Conservation (phyloP, 2,888 invertebrate species). For the Pachliopta kotzebuea region DNA sequence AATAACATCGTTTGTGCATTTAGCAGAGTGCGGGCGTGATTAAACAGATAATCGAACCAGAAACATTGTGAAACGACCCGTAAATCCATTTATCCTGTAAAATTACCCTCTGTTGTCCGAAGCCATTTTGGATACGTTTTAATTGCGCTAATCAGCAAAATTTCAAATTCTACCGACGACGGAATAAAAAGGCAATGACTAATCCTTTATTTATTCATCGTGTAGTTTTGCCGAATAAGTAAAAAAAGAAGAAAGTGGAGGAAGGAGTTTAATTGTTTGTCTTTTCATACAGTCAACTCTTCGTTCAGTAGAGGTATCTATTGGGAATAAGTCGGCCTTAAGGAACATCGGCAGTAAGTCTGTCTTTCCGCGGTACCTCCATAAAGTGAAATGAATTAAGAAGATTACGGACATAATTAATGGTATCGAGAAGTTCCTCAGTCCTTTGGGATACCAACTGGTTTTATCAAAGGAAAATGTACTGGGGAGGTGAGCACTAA, state of each 20-base stretch:
- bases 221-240: background rate
- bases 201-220: background rate
- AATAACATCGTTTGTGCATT: constrained; percentile 65
- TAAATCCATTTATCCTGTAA: constrained; percentile 62
- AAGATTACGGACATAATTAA: background rate
- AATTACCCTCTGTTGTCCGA: constrained; percentile 45
- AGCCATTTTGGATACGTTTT: constrained; percentile 45
- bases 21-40: constrained; percentile 48
- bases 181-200: constrained; percentile 1
- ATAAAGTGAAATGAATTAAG: background rate
- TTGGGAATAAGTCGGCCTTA: constrained; percentile 1
- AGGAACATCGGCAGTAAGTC: background rate
- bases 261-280: background rate
- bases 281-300: background rate
- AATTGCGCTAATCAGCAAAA: constrained; percentile 37
- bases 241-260: too few species aligned
- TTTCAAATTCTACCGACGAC: constrained; percentile 37
- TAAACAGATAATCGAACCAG: constrained; percentile 49
- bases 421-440: background rate
- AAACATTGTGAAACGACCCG: constrained; percentile 45
- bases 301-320: background rate
- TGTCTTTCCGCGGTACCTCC: background rate
- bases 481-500: background rate
- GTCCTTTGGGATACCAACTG: background rate
- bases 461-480: background rate